Conservation (phyloP, 2,797 vertebrate genomes). For the Acanthopagrus latus region DNA sequence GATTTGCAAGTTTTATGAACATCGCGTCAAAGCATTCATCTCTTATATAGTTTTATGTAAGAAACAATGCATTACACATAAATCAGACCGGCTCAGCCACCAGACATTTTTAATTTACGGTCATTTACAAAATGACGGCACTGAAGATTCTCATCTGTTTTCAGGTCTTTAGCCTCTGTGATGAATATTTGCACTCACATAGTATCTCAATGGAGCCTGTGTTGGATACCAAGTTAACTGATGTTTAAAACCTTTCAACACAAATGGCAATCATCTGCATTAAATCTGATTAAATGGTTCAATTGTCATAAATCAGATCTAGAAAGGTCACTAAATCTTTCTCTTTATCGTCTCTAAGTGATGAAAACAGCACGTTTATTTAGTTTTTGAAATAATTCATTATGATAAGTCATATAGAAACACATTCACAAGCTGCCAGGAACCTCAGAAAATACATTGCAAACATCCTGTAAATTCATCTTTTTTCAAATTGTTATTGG, state of each 20-base stretch:
- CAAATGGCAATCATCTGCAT: background rate
- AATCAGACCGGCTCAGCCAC: background rate
- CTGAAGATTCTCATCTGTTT: slow-evolving; percentile 2
- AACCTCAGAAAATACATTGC: background rate
- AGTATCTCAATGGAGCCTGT: background rate
- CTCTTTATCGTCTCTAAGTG: background rate
- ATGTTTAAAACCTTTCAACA: background rate
- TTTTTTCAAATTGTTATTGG: background rate
- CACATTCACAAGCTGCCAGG: background rate
- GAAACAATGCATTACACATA: background rate
- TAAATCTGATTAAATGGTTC: background rate
- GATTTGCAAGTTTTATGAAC: background rate
- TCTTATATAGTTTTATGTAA: background rate
- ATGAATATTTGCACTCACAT: background rate
- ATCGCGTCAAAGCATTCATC: background rate
- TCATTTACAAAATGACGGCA: background rate
- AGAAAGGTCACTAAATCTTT: background rate
- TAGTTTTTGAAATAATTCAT: background rate
- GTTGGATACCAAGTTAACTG: background rate
- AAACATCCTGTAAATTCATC: background rate
- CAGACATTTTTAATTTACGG: background rate
- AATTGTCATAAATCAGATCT: background rate
- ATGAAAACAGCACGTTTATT: background rate
- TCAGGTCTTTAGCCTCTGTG: background rate
- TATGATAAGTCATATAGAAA: background rate